Evolutionary conservation across 2,797 vertebrate genomes (phyloP), one percentile per base, ranked within the genome.

Genomic region (Darevskia mixta): DNA sequence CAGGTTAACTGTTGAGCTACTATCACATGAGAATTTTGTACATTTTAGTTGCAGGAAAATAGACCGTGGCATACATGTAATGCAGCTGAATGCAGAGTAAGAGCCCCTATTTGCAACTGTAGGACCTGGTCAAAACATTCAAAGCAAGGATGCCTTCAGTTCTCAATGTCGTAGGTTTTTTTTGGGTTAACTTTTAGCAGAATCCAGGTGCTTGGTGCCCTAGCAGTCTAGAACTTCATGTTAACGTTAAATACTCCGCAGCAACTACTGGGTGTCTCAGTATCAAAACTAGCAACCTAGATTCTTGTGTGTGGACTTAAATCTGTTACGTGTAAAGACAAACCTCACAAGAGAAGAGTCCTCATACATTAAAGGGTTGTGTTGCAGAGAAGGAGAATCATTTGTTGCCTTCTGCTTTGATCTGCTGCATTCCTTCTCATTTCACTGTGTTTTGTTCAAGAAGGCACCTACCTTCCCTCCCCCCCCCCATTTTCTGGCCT

Each of bases 81-180:
- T 11, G 64, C 67, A 90, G 41, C 87, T 93, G 86, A 92, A 91
- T 88, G 86, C 91, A 92, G 89, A 79, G 92, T 87, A 92, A 91
- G 43, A 87, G 81, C 84, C 92, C 27, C 1, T 91, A 80, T 94
- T 90, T 92, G 92, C 76, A 94, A 88, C 93, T 91, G 90, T 93
- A 94, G 92, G 91, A 92, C 93, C 89, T 92, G 90, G 90, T 93
- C 91, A 89, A 93, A 91, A 93, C 88, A 92, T 90, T 87, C 13
- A n/a, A 84, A 94, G 92, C 95, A 96, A 96, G 90, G 90, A 96
- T 96, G 95, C 95, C 96, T 96, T 96, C 79, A 91, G 84, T 92
- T 94, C 85, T 95, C 90, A 93, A 79, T 91, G 92, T 95, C 95
- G 78, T 94, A 90, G 69, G 45, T 66, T 94, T 87, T 95, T 94